phyloP scores from a whole-genome alignment of 2,888 invertebrate genomes.

The Microplitis deprimator region DNA sequence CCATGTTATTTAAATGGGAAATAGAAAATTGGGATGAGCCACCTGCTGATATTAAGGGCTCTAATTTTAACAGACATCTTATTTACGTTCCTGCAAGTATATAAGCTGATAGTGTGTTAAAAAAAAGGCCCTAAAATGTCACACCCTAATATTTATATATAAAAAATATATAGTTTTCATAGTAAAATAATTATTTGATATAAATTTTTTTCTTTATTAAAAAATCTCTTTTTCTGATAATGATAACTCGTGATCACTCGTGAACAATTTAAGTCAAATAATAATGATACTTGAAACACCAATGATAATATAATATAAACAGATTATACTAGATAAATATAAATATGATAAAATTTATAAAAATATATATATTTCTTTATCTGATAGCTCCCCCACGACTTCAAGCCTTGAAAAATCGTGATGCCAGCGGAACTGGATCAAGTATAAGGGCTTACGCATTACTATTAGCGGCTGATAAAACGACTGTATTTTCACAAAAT shows the following conservation, averaged over 20 bases:
- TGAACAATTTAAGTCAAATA: background rate
- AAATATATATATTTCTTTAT: constrained; percentile 40
- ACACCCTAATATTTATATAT: too few species aligned
- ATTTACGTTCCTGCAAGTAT: too few species aligned
- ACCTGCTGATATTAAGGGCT: too few species aligned
- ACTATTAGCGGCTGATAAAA: constrained; percentile 85
- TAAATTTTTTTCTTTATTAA: background rate
- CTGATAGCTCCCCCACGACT: constrained; percentile 84
- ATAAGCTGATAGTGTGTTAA: too few species aligned
- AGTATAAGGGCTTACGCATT: constrained; percentile 85
- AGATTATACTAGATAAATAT: background rate
- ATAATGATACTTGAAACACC: background rate
- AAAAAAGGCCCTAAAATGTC: too few species aligned
- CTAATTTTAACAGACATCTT: too few species aligned
- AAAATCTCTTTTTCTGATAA: background rate
- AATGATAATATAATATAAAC: background rate
- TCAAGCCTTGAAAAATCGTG: constrained; percentile 78
- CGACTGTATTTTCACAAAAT: constrained; percentile 92
- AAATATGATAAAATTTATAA: constrained; percentile 30
- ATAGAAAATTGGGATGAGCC: too few species aligned
- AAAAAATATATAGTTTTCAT: too few species aligned
- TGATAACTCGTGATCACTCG: background rate
- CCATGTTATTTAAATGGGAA: too few species aligned
- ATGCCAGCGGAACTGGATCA: constrained; percentile 76
- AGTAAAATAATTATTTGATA: too few species aligned